Percentiles rank a stretch among this genome's conserved stretches.
Evolutionary conservation across 2,888 invertebrate species (phyloP).

Genomic region (Rotaria sp.): DNA sequence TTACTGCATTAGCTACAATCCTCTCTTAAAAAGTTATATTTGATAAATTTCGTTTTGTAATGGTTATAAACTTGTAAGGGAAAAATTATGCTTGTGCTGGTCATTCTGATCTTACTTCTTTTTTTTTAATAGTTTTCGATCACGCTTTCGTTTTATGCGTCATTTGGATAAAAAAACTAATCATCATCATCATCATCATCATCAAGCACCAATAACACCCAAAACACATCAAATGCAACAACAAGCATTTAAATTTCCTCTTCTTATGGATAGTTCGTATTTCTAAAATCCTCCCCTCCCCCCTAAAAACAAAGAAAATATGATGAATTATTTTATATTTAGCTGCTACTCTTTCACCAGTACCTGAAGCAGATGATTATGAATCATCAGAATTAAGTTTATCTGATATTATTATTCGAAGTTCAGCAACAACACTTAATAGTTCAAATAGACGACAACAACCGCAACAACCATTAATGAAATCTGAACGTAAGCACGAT

Average conservation of each 20-base stretch:
- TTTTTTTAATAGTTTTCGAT: not conserved
- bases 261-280: not conserved
- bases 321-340: not conserved
- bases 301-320: no score
- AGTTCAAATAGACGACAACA: not conserved
- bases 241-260: not conserved
- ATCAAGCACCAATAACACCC: not conserved
- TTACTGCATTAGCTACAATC: no score
- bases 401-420: not conserved
- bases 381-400: not conserved
- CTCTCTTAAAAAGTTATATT: no score
- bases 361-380: conserved; percentile 2
- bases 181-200: not conserved
- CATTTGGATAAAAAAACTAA: not conserved
- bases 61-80: no score
- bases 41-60: no score
- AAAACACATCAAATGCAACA: not conserved
- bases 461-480: not conserved
- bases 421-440: not conserved
- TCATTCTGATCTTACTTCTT: no score
- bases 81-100: no score
- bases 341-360: not conserved
- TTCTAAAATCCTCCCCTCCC: no score
- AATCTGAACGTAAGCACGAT: not conserved
- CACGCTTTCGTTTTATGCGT: not conserved